Percentiles rank a stretch among this genome's conserved stretches.
Conservation (phyloP, 2,888 invertebrate species). For the Syritta pipiens region DNA sequence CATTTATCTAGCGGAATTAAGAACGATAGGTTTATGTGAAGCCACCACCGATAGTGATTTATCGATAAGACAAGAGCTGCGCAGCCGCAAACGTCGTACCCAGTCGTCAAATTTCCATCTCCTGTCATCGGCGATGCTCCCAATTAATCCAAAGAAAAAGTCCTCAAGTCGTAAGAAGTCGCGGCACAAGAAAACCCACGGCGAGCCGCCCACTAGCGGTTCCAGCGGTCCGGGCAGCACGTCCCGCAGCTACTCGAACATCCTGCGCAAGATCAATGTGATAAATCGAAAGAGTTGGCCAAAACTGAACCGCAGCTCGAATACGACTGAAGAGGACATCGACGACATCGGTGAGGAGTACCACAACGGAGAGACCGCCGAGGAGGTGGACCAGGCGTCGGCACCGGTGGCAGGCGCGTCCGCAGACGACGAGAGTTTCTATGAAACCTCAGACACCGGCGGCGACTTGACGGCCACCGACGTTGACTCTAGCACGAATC, state of each 20-base stretch:
- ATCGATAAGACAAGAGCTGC: conserved; percentile 70
- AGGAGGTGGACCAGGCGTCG: conserved; percentile 71
- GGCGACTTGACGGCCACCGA: conserved; percentile 77
- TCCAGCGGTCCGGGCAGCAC: conserved; percentile 72
- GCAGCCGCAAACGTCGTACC: conserved; percentile 38
- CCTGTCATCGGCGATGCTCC: conserved; percentile 30
- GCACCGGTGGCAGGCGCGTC: conserved; percentile 64
- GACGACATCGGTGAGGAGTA: conserved; percentile 75
- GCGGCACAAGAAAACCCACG: conserved; percentile 52
- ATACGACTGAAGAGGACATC: conserved; percentile 74
- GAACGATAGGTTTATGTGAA: conserved; percentile 73
- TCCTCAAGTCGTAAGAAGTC: conserved; percentile 58
- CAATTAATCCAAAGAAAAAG: conserved; percentile 44
- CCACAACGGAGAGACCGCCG: conserved; percentile 73
- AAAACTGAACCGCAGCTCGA: conserved; percentile 71
- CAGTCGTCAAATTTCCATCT: conserved; percentile 44
- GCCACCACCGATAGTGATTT: conserved; percentile 71
- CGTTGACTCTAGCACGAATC: conserved; percentile 77
- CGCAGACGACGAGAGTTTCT: conserved; percentile 74
- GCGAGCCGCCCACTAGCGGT: conserved; percentile 9
- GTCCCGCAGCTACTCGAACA: conserved; percentile 74
- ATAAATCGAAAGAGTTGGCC: conserved; percentile 70
- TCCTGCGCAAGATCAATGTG: conserved; percentile 73
- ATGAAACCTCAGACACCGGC: conserved; percentile 78
- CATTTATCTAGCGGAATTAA: conserved; percentile 74